Conservation (phyloP, 1,140 invertebrate genomes). For the Tribolium madens region DNA sequence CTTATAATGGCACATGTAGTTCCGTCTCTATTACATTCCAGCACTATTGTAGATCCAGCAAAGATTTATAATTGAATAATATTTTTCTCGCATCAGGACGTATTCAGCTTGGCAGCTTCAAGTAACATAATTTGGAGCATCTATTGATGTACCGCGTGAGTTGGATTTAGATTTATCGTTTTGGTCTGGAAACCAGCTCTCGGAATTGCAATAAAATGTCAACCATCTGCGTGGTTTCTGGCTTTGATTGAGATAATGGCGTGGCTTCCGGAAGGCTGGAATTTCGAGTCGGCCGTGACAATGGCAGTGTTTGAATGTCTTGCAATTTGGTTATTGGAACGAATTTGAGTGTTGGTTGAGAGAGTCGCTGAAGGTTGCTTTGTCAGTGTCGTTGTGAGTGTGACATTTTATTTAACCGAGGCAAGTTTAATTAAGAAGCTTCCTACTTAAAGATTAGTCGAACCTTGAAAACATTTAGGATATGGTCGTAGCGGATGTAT, state of each 20-base stretch:
- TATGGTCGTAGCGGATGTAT: conserved; percentile 45
- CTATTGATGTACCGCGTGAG: conserved; percentile 1
- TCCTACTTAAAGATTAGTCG: conserved; percentile 30
- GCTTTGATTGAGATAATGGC: not conserved
- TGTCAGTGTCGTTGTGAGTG: conserved; percentile 32
- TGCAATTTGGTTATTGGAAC: conserved; percentile 42
- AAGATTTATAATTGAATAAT: conserved; percentile 45
- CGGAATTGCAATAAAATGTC: not conserved
- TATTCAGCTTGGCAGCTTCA: conserved; percentile 32
- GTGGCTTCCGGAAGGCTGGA: not conserved
- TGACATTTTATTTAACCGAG: conserved; percentile 36
- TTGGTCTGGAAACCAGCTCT: not conserved
- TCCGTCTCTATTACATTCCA: conserved; percentile 45
- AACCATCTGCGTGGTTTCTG: not conserved
- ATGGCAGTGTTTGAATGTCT: conserved; percentile 18
- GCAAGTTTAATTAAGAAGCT: conserved; percentile 41
- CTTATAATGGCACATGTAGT: conserved; percentile 46
- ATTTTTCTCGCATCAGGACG: conserved; percentile 37
- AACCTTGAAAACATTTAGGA: conserved; percentile 44
- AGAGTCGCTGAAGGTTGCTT: conserved; percentile 23
- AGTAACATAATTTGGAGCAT: conserved; percentile 38
- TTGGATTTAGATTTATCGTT: not conserved
- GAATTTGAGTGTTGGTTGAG: conserved; percentile 37
- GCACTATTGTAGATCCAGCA: conserved; percentile 23
- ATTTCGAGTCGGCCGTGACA: conserved; percentile 6